Evolutionary conservation across 2,888 invertebrate species (phyloP).

Genomic region (Opisthograptis luteolata): DNA sequence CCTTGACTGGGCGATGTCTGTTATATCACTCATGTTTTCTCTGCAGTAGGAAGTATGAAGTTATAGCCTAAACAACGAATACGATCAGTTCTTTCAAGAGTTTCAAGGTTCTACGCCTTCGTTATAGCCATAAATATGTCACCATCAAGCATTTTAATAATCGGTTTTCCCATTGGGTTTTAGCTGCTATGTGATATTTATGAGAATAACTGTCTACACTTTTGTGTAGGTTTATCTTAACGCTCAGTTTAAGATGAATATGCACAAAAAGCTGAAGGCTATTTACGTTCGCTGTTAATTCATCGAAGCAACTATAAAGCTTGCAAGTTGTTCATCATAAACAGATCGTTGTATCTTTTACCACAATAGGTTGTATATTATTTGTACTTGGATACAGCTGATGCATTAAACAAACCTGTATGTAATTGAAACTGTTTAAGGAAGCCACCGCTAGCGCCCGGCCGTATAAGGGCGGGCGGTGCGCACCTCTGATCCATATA

Average conservation of each 20-base stretch:
- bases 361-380: constrained; percentile 1
- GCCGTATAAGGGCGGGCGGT: constrained; percentile 60
- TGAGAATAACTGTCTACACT: background rate
- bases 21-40: no score
- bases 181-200: background rate
- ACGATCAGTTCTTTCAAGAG: background rate
- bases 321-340: background rate
- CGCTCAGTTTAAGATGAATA: constrained; percentile 2
- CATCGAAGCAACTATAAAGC: background rate
- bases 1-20: no score
- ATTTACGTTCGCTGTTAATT: background rate
- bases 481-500: constrained; percentile 60
- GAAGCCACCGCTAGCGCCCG: constrained; percentile 44
- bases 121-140: constrained; percentile 1
- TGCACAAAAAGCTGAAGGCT: background rate
- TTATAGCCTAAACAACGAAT: no score
- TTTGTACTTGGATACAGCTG: constrained; percentile 11
- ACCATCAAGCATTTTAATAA: background rate
- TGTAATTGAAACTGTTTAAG: constrained; percentile 22
- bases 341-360: background rate
- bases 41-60: no score
- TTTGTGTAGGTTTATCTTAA: constrained; percentile 12
- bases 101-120: constrained; percentile 6
- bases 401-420: constrained; percentile 19
- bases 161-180: background rate